Percentiles rank a stretch among this genome's conserved stretches.
Conservation (phyloP, 2,888 invertebrate species). For the Nineta flava region DNA sequence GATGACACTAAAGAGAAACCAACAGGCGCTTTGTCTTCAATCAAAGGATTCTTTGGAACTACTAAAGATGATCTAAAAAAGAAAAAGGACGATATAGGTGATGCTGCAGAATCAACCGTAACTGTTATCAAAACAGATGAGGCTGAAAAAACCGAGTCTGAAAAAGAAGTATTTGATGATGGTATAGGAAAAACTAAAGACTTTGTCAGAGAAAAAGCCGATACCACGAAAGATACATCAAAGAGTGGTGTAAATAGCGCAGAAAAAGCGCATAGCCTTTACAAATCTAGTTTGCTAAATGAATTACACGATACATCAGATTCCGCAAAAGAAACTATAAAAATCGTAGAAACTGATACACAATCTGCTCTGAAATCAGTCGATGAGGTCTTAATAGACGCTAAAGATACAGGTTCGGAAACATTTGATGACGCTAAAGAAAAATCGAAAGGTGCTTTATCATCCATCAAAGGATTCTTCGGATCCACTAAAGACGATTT, state of each 20-base stretch:
- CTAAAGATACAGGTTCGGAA: constrained; percentile 2
- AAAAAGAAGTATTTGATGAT: too few species aligned
- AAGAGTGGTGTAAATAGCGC: constrained; percentile 15
- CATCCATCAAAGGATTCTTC: neutral
- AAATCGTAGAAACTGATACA: neutral
- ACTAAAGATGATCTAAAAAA: constrained; percentile 13
- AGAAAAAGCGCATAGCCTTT: constrained; percentile 16
- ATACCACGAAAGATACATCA: constrained; percentile 9
- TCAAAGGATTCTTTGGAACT: neutral
- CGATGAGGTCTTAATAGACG: constrained; percentile 6
- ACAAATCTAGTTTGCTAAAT: constrained; percentile 8
- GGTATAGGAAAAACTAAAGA: constrained; percentile 4
- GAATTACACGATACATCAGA: constrained; percentile 1
- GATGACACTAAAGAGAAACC: constrained; percentile 8
- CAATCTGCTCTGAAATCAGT: neutral
- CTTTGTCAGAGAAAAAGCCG: too few species aligned
- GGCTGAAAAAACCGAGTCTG: constrained; percentile 12
- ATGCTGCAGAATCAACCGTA: neutral
- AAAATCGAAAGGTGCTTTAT: neutral
- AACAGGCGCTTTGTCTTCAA: constrained; percentile 4
- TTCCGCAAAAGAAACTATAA: neutral
- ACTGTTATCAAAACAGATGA: constrained; percentile 6
- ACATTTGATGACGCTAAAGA: neutral
- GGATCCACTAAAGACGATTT: neutral
- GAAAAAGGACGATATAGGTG: constrained; percentile 9